Evolutionary conservation across 2,113 vertebrate genomes (phyloP), one percentile per base, ranked within the genome.

Genomic region (Hydrochoerus hydrochaeris): DNA sequence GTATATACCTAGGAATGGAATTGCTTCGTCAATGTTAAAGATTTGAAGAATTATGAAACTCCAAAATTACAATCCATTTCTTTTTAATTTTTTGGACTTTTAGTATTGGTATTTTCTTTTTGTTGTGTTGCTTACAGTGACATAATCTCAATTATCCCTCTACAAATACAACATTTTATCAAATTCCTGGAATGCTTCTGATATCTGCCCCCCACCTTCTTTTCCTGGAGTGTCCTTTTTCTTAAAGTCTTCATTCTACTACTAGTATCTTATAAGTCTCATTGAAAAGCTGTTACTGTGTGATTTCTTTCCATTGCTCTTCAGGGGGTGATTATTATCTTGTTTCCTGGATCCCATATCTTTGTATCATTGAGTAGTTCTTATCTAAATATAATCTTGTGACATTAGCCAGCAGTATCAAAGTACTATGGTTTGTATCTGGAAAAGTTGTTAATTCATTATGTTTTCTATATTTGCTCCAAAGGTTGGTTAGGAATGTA

Each of bases 71-170:
- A 35, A 1, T 84, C 22, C 80, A 95, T 83, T 86, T 91, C 73
- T 44, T 4, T 49, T 95, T 88, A 71, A 52, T 30, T 54, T 49
- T 57, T 82, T 71, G 32, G 12, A 32, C 35, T 35, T 65, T 94
- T 44, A 65, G 80, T 97, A 38, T 93, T 96, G 32, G 9, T 44
- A 80, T 94, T 88, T 80, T 89, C 26, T 54, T 95, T 91, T 92
- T 30, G 35, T 94, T 85, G 5, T 73, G n/a, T 24, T 82, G 26
- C 46, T 75, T 75, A 57, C 11, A 90, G 1, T 88, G 11, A 90
- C 44, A 75, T 54, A 80, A 85, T 52, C 22, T 92, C 49, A 12
- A 0, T 60, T 75, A 41, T 12, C 26, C 9, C 11, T 19, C 13
- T 41, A 75, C 44, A 84, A 13, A 73, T 41, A 5, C 67, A 94